Evolutionary conservation across 2,797 vertebrate species (phyloP), one percentile per base, ranked within the genome.

Genomic region (Centropyge bicolor): DNA sequence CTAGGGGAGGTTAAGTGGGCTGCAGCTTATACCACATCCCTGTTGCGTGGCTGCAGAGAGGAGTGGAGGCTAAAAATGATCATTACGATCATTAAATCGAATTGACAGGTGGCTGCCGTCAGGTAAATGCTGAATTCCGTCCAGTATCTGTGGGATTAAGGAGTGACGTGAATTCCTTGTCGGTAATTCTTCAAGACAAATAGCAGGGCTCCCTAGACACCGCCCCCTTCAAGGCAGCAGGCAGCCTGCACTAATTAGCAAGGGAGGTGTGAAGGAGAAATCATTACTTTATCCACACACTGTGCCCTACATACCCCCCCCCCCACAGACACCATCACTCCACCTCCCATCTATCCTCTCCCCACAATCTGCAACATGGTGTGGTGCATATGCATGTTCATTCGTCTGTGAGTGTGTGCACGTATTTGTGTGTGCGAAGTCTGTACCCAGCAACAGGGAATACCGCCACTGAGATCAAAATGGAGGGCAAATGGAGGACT

Each of bases 221-320:
- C 64, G 31, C 82, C 93, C 84, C 89, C 84, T 89, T 88, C 82
- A 59, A 88, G 90, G 90, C 94, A 93, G 88, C 90, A 91, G 89
- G 91, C 86, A 92, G 91, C 86, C 91, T 78, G 84, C 88, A 85
- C 92, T 95, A 95, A 96, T 96, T 96, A 94, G 89, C 88, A 93
- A 88, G 93, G 92, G 93, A 95, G 91, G 91, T 94, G 91, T 95
- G 94, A 94, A 93, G 93, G 93, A 93, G 94, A 94, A 95, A 95
- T 94, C 93, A 93, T 94, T 95, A 94, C 90, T 94, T 94, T 92
- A 93, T 92, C 90, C 90, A 94, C 92, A 93, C 84, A 88, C 80
- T 84, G 86, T 88, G 84, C 84, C 91, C 90, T 91, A 92, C 88
- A 94, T 93, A 91, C 81, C 81, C 55, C 71, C 67, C 51, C 79